Percentiles rank a stretch among this genome's conserved stretches.
Evolutionary conservation across 2,113 vertebrate species (phyloP).

Genomic region (Oncorhynchus mykiss): DNA sequence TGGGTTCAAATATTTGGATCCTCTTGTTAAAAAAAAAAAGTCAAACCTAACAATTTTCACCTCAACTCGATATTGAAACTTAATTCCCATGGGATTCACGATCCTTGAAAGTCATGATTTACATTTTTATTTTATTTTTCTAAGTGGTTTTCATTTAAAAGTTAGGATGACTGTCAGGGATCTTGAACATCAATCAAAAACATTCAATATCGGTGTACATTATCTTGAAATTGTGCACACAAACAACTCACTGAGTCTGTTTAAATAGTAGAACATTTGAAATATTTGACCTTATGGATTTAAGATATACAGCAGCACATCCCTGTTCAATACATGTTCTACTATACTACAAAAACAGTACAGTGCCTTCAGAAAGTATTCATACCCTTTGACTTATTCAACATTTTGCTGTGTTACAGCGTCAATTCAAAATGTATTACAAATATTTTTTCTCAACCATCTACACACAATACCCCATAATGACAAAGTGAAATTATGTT

Average conservation of each 20-base stretch:
- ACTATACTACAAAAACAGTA: background rate
- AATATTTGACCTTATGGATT: background rate
- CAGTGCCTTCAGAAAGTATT: no score
- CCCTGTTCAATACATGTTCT: no score
- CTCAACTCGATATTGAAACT: background rate
- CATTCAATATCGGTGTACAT: constrained; percentile 26
- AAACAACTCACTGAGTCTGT: constrained; percentile 1
- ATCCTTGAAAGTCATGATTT: background rate
- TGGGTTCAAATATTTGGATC: background rate
- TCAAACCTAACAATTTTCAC: no score
- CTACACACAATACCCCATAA: no score
- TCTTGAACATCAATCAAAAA: constrained; percentile 41
- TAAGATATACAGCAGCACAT: background rate
- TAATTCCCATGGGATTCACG: background rate
- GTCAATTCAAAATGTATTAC: no score
- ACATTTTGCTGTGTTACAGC: no score
- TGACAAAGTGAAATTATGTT: no score
- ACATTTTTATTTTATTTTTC: background rate
- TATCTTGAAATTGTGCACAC: constrained; percentile 5
- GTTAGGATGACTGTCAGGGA: constrained; percentile 10
- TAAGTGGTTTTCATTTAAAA: constrained; percentile 11
- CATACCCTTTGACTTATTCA: no score
- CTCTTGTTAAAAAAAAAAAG: no score
- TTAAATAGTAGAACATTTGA: constrained; percentile 22
- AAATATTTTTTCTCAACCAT: no score